A percentile compares a stretch with the other conserved stretches of the same genome.
These are phyloP conservation scores for Geotrupes spiniger DNA, from an alignment of 2,888 invertebrate species.

Conservation along the genomic window DNA sequence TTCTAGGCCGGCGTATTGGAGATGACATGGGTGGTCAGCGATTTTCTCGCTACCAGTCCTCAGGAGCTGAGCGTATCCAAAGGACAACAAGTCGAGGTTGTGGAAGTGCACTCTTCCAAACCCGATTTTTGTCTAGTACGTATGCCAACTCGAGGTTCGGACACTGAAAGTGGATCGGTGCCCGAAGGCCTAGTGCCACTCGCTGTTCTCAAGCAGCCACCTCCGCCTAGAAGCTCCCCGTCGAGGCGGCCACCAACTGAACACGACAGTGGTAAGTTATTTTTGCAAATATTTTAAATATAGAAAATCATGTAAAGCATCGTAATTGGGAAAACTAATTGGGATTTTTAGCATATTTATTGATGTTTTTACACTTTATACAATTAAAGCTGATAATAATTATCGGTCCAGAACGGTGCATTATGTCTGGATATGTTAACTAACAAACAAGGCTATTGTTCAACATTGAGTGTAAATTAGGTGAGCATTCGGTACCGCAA, in stretches of 20 bases:
- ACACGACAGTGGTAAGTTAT: constrained; percentile 48
- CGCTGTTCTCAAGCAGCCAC: constrained; percentile 73
- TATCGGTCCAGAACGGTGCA: too few species aligned
- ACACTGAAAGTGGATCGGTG: constrained; percentile 53
- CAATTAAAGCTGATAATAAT: too few species aligned
- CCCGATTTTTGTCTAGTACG: constrained; percentile 72
- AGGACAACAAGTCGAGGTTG: constrained; percentile 91
- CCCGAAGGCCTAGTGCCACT: constrained; percentile 81
- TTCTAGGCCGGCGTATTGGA: constrained; percentile 75
- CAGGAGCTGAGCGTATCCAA: constrained; percentile 82
- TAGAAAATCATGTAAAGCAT: too few species aligned
- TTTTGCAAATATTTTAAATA: too few species aligned
- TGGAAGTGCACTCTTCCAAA: constrained; percentile 71
- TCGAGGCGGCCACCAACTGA: constrained; percentile 50
- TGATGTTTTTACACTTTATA: too few species aligned
- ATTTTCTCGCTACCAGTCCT: constrained; percentile 74
- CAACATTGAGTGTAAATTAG: too few species aligned
- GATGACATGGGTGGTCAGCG: constrained; percentile 89
- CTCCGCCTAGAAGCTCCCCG: constrained; percentile 60
- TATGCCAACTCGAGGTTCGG: constrained; percentile 54
- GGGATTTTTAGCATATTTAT: too few species aligned
- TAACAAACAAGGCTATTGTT: too few species aligned
- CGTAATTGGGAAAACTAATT: too few species aligned
- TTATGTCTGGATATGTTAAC: too few species aligned
- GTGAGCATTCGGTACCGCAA: too few species aligned